Evolutionary conservation across 1,140 invertebrate genomes (phyloP).

Genomic region (Lamellibrachia luymesi): DNA sequence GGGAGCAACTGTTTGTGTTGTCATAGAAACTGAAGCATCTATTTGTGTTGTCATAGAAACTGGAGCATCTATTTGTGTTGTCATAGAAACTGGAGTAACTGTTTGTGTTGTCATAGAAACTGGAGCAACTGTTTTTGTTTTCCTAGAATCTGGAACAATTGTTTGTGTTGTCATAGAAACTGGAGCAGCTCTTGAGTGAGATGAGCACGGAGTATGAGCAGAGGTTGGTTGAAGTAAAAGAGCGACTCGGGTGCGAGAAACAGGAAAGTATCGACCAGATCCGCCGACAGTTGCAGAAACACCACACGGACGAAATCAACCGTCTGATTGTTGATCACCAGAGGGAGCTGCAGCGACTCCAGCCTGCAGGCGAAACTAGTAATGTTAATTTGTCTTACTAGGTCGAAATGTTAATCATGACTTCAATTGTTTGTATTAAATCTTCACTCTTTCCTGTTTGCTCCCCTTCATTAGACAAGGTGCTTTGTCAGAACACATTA

Average conservation of each 20-base stretch:
- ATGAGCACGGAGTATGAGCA: not conserved
- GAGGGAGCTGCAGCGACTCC: not conserved
- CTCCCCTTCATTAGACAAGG: too few species aligned
- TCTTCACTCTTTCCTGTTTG: too few species aligned
- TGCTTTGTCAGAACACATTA: too few species aligned
- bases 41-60: not conserved
- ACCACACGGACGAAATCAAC: conserved; percentile 13
- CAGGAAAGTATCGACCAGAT: not conserved
- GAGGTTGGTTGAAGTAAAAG: not conserved
- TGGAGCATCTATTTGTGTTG: not conserved
- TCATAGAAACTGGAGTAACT: not conserved
- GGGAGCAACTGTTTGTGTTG: not conserved
- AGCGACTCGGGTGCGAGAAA: not conserved
- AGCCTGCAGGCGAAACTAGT: not conserved
- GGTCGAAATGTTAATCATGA: not conserved
- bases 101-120: not conserved
- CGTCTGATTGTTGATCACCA: conserved; percentile 8
- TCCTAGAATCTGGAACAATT: not conserved
- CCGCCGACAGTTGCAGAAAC: not conserved
- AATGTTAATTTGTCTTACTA: not conserved
- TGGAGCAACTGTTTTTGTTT: not conserved
- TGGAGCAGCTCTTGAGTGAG: not conserved
- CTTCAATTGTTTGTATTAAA: too few species aligned
- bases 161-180: not conserved
- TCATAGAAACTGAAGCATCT: not conserved